Percentiles rank a stretch among this genome's conserved stretches.
phyloP scores from a whole-genome alignment of 2,797 vertebrate genomes.

The Enteromius fasciolatus region DNA sequence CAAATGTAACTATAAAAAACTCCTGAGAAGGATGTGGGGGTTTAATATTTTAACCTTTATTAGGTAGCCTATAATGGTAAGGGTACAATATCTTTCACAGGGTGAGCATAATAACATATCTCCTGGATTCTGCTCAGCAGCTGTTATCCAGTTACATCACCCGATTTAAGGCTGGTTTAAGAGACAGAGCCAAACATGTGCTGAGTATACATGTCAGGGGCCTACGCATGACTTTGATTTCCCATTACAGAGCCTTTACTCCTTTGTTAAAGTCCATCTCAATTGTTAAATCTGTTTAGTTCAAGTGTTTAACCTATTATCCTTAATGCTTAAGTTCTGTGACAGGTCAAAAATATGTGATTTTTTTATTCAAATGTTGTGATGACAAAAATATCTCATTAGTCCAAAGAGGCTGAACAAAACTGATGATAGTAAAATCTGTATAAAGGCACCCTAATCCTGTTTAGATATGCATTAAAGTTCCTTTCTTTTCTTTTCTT shows the following conservation, averaged over 20 bases:
- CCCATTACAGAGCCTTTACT: background rate
- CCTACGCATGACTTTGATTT: constrained; percentile 46
- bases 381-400: background rate
- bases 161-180: constrained; percentile 15
- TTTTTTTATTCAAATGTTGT: background rate
- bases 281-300: background rate
- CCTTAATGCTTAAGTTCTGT: background rate
- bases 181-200: constrained; percentile 35
- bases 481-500: background rate
- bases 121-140: constrained; percentile 42
- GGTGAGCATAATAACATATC: background rate
- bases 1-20: background rate
- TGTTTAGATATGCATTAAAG: background rate
- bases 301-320: background rate
- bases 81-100: background rate
- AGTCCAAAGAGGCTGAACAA: background rate
- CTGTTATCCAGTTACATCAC: constrained; percentile 48
- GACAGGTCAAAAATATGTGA: background rate
- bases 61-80: too few relatives aligned
- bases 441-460: background rate
- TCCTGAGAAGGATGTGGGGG: background rate
- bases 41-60: background rate
- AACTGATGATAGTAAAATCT: background rate
- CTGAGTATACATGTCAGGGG: constrained; percentile 2
- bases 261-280: background rate